Evolutionary conservation across 2,888 invertebrate genomes (phyloP), one percentile per base, ranked within the genome.

Genomic region (Drosophila mimetica): DNA sequence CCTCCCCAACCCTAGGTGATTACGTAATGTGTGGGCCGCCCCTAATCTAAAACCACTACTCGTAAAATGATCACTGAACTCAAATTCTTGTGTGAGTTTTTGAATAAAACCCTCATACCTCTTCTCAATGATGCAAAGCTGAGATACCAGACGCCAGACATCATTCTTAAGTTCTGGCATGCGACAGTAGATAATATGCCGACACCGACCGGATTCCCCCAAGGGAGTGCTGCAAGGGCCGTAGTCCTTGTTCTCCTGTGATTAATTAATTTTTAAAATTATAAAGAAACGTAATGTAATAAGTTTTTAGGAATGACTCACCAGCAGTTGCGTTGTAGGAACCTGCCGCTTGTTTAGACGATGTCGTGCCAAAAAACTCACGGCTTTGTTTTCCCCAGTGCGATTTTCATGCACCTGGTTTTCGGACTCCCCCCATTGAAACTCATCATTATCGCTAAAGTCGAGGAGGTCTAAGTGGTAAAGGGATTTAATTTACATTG

Each of bases 71-170:
- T 22, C 22, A 22, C 6, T 6, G 22, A 22, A 6, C 22, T 22
- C 22, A 22, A 22, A 22, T 22, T 6, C 22, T 22, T 22, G 22
- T 22, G 5, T 22, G 6, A 22, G 22, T 22, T 6, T 22, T 22
- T 22, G 1, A 22, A 22, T 22, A 1, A 22, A 20, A n/a, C 2
- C 6, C 2, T 28, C 30, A 14, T 91, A 83, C 90, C 80, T 87
- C 58, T 93, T 93, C 74, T 95, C 93, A 65, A 96, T 95, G 37
- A 95, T 93, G 90, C 96, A 96, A 52, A 95, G 91, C 86, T 95
- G 95, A 74, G 95, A 94, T 84, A 95, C 92, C 74, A 94, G 93
- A 57, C 93, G 92, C 89, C 93, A 91, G 89, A 94, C 93, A 86
- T 95, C 93, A 2, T 92, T 89, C 71, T 93, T 92, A 86, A 94